Base-by-base conservation (phyloP, 2,888 invertebrate species). In the Mamestra brassicae region DNA sequence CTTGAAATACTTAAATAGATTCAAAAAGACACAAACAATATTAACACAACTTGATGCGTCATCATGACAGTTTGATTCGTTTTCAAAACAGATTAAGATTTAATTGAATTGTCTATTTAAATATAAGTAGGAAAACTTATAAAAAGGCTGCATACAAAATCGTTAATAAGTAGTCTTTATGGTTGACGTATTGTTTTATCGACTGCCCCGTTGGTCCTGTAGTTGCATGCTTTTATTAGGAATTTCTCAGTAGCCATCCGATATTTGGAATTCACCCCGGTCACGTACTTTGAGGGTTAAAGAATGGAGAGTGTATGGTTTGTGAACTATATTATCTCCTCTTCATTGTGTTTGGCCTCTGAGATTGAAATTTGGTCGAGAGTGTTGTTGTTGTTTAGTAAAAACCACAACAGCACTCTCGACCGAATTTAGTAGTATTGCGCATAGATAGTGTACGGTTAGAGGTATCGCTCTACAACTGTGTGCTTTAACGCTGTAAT, bases 131-230 rank as follows among this genome's bases (percentile, higher is more conserved):
- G 11, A 45, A 74, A 74, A 50, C 26, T 7, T 38, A 2, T 36
- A 13, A 36, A 0, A 61, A 54, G 7, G 50, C 3, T 55, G 8
- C 60, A 55, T 57, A 60, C n/a, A 13, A n/a, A 80, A 75, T 70
- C 4, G 52, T 8, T 69, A 52, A 47, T 62, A 4, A 38, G 38
- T 5, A 34, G 42, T 47, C 47, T 57, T 60, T 17, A 3, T 45
- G 4, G 4, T 17, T 55, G 6, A 15, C 2, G 11, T 60, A 42
- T 50, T 34, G 6, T 13, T 57, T 57, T 36, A 47, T 38, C 36
- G 17, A 38, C 17, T 8, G 17, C 8, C 17, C 38, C 6, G 57
- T 42, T 42, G 38, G 8, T 11, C 0, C 42, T 8, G 38, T 42
- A 6, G 11, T n/a, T 6, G 17, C 58, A 15, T 36, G 36, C 15